Evolutionary conservation across 2,113 vertebrate species (phyloP).

Genomic region (Carettochelys insculpta): DNA sequence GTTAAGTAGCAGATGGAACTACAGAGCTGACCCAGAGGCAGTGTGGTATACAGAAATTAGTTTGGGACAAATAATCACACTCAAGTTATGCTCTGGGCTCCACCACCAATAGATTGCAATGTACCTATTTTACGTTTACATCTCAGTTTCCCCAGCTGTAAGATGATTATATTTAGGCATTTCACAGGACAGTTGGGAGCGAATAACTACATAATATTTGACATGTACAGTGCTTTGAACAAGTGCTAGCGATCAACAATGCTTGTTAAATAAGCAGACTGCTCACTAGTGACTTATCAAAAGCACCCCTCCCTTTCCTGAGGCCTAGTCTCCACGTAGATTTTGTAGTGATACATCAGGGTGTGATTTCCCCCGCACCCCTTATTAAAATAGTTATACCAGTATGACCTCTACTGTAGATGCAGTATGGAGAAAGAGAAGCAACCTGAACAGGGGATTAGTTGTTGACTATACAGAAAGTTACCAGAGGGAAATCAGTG

Average conservation of each 20-base stretch:
- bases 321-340: background rate
- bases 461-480: background rate
- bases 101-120: background rate
- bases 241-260: background rate
- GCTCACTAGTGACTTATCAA: background rate
- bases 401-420: background rate
- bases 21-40: background rate
- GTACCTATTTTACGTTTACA: background rate
- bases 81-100: background rate
- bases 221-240: background rate
- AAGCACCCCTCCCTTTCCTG: background rate
- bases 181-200: background rate
- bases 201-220: background rate
- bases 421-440: background rate
- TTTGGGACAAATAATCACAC: background rate
- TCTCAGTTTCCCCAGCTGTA: background rate
- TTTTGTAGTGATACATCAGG: background rate
- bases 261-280: background rate
- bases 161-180: background rate
- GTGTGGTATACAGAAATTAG: background rate
- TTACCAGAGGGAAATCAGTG: background rate
- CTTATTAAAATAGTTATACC: background rate
- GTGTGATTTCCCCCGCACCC: background rate
- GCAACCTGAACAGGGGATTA: background rate
- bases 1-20: background rate